Conservation (phyloP, 2,888 invertebrate species). For the Plebejus argus region DNA sequence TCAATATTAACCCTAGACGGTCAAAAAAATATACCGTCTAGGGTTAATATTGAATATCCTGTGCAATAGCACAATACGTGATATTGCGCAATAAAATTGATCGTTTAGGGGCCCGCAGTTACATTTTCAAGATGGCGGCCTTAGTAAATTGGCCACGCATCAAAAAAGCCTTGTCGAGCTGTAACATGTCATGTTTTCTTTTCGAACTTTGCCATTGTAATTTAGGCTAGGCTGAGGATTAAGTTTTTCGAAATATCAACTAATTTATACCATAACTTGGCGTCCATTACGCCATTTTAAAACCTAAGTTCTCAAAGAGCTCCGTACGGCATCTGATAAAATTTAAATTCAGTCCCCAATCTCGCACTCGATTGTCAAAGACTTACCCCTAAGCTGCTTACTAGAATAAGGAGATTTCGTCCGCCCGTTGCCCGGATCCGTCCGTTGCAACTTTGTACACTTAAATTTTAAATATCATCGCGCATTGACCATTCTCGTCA, state of each 20-base stretch:
- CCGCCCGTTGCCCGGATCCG: constrained; percentile 40
- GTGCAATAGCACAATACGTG: no score
- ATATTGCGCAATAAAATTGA: no score
- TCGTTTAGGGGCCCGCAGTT: no score
- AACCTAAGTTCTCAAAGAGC: constrained; percentile 30
- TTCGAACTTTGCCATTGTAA: not conserved
- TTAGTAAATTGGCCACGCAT: no score
- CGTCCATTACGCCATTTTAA: not conserved
- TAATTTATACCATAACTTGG: not conserved
- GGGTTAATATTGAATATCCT: no score
- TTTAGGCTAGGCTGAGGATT: not conserved
- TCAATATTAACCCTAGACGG: no score
- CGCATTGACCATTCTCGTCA: not conserved
- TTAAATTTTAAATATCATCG: constrained; percentile 59
- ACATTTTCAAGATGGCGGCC: no score
- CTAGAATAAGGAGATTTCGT: constrained; percentile 70
- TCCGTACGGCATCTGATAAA: constrained; percentile 41
- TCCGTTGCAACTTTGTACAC: constrained; percentile 60
- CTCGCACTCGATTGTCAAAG: constrained; percentile 73
- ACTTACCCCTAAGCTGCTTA: constrained; percentile 73
- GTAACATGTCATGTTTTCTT: no score
- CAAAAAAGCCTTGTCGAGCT: no score
- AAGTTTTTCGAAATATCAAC: not conserved
- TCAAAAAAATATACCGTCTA: no score
- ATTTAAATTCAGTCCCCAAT: constrained; percentile 54